A percentile compares a stretch with the other conserved stretches of the same genome.
phyloP scores from a whole-genome alignment of 2,113 vertebrate genomes.

The Dasyprocta punctata region DNA sequence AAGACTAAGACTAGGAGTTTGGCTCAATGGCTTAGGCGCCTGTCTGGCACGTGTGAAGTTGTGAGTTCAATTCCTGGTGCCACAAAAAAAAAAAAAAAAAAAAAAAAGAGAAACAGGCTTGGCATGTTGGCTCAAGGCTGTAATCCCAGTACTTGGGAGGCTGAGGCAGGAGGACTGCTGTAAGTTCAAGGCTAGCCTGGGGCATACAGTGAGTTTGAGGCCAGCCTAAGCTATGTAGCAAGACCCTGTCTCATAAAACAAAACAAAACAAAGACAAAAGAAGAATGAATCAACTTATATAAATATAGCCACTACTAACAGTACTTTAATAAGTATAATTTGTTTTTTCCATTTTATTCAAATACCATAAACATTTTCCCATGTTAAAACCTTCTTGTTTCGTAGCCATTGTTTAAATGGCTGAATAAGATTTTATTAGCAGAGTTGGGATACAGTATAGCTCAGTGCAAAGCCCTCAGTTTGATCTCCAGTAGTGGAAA shows the following conservation, averaged over 20 bases:
- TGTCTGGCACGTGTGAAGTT: too few relatives aligned
- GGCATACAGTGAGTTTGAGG: background rate
- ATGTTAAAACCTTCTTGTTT: conserved; percentile 5
- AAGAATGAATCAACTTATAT: background rate
- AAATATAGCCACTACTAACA: conserved; percentile 10
- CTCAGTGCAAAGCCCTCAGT: background rate
- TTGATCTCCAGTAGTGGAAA: background rate
- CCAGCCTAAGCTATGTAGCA: background rate
- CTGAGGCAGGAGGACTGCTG: background rate
- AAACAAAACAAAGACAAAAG: background rate
- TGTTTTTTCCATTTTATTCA: conserved; percentile 45
- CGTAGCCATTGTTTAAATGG: background rate
- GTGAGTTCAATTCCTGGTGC: too few relatives aligned
- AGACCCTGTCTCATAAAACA: background rate
- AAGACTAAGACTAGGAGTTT: too few relatives aligned
- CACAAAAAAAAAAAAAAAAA: too few relatives aligned
- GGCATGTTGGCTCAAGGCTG: background rate
- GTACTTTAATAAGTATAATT: conserved; percentile 30
- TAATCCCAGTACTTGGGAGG: background rate
- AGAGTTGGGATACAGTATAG: background rate
- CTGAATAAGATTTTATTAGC: conserved; percentile 26
- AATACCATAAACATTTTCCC: background rate
- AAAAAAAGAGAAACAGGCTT: background rate
- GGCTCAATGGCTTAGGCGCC: too few relatives aligned
- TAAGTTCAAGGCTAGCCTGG: background rate